phyloP scores from a whole-genome alignment of 2,888 invertebrate genomes.

The Acronicta aceris region DNA sequence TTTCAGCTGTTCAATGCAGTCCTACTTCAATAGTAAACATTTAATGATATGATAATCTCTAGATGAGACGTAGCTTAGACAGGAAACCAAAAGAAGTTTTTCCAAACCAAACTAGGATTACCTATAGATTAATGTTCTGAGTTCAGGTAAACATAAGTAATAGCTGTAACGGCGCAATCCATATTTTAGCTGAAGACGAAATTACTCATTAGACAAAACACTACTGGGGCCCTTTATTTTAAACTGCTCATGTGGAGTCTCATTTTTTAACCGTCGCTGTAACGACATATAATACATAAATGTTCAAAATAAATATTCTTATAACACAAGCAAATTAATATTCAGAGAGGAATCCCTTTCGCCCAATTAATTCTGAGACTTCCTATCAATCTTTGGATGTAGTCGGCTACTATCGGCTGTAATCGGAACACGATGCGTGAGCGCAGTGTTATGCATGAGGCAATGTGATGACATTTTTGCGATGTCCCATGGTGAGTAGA shows the following conservation, averaged over 20 bases:
- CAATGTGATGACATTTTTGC: slow-evolving; percentile 27
- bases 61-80: too few relatives aligned
- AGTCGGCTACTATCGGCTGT: slow-evolving; percentile 31
- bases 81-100: too few relatives aligned
- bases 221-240: neutral
- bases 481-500: neutral
- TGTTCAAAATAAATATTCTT: slow-evolving; percentile 50
- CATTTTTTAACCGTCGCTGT: slow-evolving; percentile 33
- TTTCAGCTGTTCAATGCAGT: too few relatives aligned
- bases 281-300: slow-evolving; percentile 42
- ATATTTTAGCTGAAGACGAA: neutral
- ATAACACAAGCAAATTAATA: slow-evolving; percentile 50
- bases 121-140: too few relatives aligned
- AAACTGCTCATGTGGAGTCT: slow-evolving; percentile 15
- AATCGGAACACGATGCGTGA: slow-evolving; percentile 25
- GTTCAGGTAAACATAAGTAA: too few relatives aligned
- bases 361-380: slow-evolving; percentile 49
- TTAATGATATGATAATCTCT: too few relatives aligned
- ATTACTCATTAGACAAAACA: slow-evolving; percentile 3
- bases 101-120: too few relatives aligned
- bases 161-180: too few relatives aligned
- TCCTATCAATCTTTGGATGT: slow-evolving; percentile 43
- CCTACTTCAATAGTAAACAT: too few relatives aligned
- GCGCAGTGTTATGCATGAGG: slow-evolving; percentile 18
- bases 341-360: slow-evolving; percentile 35